Percentiles rank a stretch among this genome's conserved stretches.
Evolutionary conservation across 2,888 invertebrate genomes (phyloP).

Genomic region (Dascillus cervinus): DNA sequence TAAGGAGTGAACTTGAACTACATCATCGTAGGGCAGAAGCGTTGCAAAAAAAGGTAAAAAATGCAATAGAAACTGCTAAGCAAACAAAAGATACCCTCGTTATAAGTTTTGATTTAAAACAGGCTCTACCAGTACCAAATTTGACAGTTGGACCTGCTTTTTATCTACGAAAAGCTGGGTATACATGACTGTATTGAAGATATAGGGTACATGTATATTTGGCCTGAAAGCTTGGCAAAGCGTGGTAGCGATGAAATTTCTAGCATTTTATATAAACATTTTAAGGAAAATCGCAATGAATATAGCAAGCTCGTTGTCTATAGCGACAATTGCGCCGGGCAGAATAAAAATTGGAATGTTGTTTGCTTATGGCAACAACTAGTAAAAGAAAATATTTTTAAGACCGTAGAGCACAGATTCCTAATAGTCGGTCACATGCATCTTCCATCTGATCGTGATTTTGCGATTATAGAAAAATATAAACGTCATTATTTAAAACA

Average conservation of each 20-base stretch:
- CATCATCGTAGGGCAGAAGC: constrained; percentile 12
- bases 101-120: constrained; percentile 19
- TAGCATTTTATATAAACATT: constrained; percentile 13
- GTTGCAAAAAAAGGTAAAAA: constrained; percentile 10
- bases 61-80: constrained; percentile 7
- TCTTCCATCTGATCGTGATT: constrained; percentile 11
- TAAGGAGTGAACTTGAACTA: constrained; percentile 7
- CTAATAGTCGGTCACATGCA: constrained; percentile 14
- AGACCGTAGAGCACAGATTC: constrained; percentile 14
- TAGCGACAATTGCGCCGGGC: constrained; percentile 15
- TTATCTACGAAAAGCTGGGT: constrained; percentile 19
- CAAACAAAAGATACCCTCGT: constrained; percentile 1
- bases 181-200: constrained; percentile 18
- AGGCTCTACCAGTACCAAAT: constrained; percentile 16
- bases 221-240: constrained; percentile 20
- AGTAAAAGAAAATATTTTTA: constrained; percentile 9
- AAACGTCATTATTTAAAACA: constrained; percentile 1
- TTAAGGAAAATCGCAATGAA: constrained; percentile 8
- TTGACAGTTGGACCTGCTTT: constrained; percentile 16
- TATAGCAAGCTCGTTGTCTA: constrained; percentile 10
- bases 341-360: constrained; percentile 17
- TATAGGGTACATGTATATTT: constrained; percentile 15
- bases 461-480: constrained; percentile 3
- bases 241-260: constrained; percentile 17
- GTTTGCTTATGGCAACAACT: constrained; percentile 14